phyloP scores from a whole-genome alignment of 2,113 vertebrate genomes.

The Hucho hucho region DNA sequence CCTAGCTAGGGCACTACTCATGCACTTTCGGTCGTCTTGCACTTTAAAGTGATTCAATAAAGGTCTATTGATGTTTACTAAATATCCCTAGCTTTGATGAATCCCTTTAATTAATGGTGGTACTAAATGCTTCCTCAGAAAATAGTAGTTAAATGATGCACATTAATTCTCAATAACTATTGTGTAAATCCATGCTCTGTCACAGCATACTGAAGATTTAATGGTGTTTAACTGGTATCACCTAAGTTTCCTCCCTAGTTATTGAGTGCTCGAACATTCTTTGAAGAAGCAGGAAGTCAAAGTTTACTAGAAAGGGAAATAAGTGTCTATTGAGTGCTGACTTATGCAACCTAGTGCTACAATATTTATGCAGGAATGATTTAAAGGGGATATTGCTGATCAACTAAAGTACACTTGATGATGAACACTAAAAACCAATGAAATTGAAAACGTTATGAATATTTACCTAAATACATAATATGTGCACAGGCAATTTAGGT shows the following conservation, averaged over 20 bases:
- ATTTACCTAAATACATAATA: neutral
- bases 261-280: too few relatives aligned
- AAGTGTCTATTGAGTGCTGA: too few relatives aligned
- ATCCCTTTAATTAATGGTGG: neutral
- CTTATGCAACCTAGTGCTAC: too few relatives aligned
- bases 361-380: too few relatives aligned
- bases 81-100: neutral
- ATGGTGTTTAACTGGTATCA: neutral
- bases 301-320: too few relatives aligned
- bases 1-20: neutral
- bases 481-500: neutral
- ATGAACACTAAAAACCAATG: neutral
- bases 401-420: neutral
- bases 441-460: neutral
- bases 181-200: neutral
- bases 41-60: constrained; percentile 23
- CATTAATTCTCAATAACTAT: neutral
- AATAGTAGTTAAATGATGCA: neutral
- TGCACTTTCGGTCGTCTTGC: constrained; percentile 27
- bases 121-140: neutral
- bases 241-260: neutral
- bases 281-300: too few relatives aligned
- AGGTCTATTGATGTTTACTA: constrained; percentile 1
- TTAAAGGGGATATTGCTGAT: too few relatives aligned
- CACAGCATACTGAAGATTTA: neutral